These are phyloP conservation scores for Gambusia holbrooki DNA, from an alignment of 2,113 vertebrate genomes.

Conservation along the genomic window DNA sequence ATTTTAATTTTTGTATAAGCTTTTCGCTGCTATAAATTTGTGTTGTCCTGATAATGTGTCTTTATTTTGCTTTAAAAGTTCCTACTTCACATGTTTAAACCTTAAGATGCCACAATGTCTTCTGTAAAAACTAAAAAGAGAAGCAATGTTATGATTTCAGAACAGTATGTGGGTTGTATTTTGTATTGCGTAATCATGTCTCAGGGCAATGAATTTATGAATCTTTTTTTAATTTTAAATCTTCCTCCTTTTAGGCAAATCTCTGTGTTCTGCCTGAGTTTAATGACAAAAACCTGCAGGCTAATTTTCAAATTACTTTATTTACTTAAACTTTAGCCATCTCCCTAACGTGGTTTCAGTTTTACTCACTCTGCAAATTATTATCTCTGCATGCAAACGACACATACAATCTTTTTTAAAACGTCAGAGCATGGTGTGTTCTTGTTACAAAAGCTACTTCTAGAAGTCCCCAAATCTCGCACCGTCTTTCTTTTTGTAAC, in stretches of 20 bases:
- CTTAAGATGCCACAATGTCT: not conserved
- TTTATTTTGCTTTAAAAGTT: not conserved
- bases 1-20: too few species aligned
- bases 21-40: not conserved
- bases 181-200: not conserved
- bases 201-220: conserved; percentile 29
- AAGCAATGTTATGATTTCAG: not conserved
- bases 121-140: not conserved
- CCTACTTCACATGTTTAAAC: not conserved
- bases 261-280: not conserved
- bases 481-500: not conserved
- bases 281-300: not conserved
- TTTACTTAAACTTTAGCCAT: too few species aligned
- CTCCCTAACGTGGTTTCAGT: too few species aligned
- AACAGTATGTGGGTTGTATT: conserved; percentile 9
- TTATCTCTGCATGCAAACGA: too few species aligned
- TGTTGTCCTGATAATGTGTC: not conserved
- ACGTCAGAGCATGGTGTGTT: too few species aligned
- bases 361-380: too few species aligned
- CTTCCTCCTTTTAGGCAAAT: conserved; percentile 2
- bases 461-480: not conserved
- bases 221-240: conserved; percentile 17
- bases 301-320: not conserved
- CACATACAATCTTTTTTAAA: too few species aligned
- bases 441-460: not conserved